Evolutionary conservation across 2,113 vertebrate species (phyloP), one percentile per base, ranked within the genome.

Genomic region (Ovibos moschatus): DNA sequence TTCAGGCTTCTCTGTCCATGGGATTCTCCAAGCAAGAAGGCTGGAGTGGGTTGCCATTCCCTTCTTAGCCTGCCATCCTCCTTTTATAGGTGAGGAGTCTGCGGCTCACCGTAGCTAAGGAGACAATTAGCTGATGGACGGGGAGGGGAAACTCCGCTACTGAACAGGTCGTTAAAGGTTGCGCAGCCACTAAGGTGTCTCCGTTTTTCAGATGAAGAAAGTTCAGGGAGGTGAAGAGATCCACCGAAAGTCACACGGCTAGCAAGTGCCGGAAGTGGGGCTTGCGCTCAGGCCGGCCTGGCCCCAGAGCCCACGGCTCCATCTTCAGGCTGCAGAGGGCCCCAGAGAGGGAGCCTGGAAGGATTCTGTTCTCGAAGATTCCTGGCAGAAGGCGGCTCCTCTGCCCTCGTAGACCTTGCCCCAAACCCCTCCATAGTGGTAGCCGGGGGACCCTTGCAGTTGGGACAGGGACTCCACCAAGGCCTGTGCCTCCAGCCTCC

Each of bases 61-160:
- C 67, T 74, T 74, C 67, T 40, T 74, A 74, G 67, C 19, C 67
- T 40, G 36, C 67, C 67, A 4, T 2, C 7, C 14, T n/a, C 36
- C 27, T 83, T 84, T 67, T 53, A 96, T 21, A 83, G 87, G 76
- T 15, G n/a, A 84, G 28, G 58, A 97, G 51, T 78, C 43, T 6
- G 33, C 53, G 47, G 82, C 45, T 82, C 13, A 9, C 40, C 0
- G 12, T 30, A 23, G 51, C 64, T 36, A 17, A 45, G 82, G 6
- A 58, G 50, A 53, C 17, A 76, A 27, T 25, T 43, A 62, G 55
- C 60, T 45, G 21, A 45, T 40, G 30, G 83, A 17, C 0, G 2
- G 16, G 8, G 47, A 83, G 9, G 1, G 23, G 82, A 81, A 19
- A 27, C 13, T 40, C 30, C 1, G 28, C 14, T 14, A 27, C 2